Percentiles rank a stretch among this genome's conserved stretches.
phyloP scores from a whole-genome alignment of 2,888 invertebrate species.

The Coleophora flavipennella region DNA sequence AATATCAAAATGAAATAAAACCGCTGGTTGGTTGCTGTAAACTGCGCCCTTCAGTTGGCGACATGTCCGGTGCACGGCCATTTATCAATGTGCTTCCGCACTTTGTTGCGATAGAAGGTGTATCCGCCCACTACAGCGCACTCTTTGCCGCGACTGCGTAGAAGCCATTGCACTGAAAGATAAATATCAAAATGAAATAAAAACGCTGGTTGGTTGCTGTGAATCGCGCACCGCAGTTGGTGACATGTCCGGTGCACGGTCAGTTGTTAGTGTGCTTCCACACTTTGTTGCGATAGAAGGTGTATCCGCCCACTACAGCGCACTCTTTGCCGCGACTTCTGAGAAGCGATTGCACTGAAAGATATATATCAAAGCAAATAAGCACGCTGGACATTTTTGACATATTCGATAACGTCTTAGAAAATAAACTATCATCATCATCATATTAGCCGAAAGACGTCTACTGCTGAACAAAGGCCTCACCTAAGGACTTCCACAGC shows the following conservation, averaged over 20 bases:
- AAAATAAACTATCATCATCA: too few relatives aligned
- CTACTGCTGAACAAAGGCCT: too few relatives aligned
- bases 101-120: slow-evolving; percentile 13
- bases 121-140: slow-evolving; percentile 17
- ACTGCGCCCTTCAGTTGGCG: slow-evolving; percentile 23
- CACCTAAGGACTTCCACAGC: too few relatives aligned
- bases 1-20: too few relatives aligned
- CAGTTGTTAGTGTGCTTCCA: slow-evolving; percentile 5
- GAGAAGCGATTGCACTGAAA: slow-evolving; percentile 16
- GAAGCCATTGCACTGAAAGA: slow-evolving; percentile 16
- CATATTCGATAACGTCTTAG: too few relatives aligned
- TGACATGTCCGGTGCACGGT: slow-evolving; percentile 4
- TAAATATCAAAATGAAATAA: not conserved
- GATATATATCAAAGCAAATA: not conserved
- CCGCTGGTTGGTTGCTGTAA: not conserved
- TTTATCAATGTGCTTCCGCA: not conserved
- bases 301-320: slow-evolving; percentile 16
- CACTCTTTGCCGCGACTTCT: slow-evolving; percentile 22
- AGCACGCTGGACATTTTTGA: too few relatives aligned
- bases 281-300: slow-evolving; percentile 13
- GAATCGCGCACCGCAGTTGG: not conserved
- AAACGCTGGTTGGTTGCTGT: not conserved
- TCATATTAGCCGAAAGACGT: too few relatives aligned
- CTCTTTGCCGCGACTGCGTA: slow-evolving; percentile 21
- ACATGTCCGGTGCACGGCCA: slow-evolving; percentile 10